Evolutionary conservation across 1,140 invertebrate species (phyloP), one percentile per base, ranked within the genome.

Genomic region (Drosophila nebulosa): DNA sequence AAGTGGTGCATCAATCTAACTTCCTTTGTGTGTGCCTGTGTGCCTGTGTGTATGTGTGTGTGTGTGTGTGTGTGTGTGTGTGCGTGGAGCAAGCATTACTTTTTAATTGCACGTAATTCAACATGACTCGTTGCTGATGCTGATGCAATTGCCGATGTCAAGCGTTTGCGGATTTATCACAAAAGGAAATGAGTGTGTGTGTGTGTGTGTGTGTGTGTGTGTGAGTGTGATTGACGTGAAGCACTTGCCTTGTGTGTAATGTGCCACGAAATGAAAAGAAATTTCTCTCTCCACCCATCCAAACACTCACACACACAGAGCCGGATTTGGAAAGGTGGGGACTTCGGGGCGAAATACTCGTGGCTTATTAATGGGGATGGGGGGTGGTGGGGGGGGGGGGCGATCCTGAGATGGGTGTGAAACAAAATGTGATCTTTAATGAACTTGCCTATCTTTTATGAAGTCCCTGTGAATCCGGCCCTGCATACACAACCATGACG

Each of bases 21-120:
- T 52, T 60, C 78, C 68, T 35, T 24, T 69, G 58, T 62, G 22
- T 36, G 42, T 60, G 12, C 52, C n/a, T 46, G 39, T 51, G 56
- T 65, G 32, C 62, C 27, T 36, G 39, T 22, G 42, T 30, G 65
- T 26, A 18, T 36, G 27, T 67, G 42, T 60, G 12, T 57, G 18
- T 46, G 39, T 51, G 56, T 65, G 32, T 64, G 35, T 36, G 39
- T 22, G 42, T 30, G 65, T 26, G 22, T 36, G 27, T 67, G 62
- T 66, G 46, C 74, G 55, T 62, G 77, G 26, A 42, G 24, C 14
- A 35, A 58, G 75, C 78, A 88, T 83, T 88, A 78, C 71, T 73
- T 88, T 88, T 88, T 88, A 88, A 88, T 88, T 88, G 79, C 84
- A 68, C 39, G 75, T 88, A 89, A 88, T 83, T 88, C 67, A 70